A percentile compares a stretch with the other conserved stretches of the same genome.
Conservation (phyloP, 2,888 invertebrate species). For the Crematogaster levior region DNA sequence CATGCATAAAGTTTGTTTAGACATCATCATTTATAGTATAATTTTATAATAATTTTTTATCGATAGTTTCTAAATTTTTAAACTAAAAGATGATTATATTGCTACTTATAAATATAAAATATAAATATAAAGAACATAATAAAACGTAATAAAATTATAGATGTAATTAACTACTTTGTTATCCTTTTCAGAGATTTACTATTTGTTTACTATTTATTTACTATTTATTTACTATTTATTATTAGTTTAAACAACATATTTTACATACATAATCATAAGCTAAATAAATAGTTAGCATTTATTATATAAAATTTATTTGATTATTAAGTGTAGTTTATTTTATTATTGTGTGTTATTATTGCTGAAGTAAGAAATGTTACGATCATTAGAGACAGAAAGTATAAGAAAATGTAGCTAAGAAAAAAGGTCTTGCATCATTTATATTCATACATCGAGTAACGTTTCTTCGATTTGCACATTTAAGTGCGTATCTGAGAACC, state of each 20-base stretch:
- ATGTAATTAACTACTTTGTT: neutral
- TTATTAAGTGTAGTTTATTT: neutral
- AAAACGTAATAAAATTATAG: neutral
- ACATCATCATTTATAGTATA: too few species aligned
- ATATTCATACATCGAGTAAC: slow-evolving; percentile 14
- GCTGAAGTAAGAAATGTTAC: neutral
- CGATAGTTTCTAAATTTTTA: neutral
- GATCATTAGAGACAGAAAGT: neutral
- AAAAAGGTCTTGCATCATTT: neutral
- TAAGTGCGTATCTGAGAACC: neutral
- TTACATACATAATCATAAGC: too few species aligned
- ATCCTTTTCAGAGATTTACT: too few species aligned
- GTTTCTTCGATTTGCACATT: slow-evolving; percentile 30
- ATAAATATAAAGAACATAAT: too few species aligned
- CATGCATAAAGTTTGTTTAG: neutral
- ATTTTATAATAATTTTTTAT: neutral
- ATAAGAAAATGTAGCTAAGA: neutral
- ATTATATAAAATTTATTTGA: neutral
- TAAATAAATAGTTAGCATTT: neutral
- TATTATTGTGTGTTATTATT: too few species aligned
- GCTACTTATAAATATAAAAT: neutral
- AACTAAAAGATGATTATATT: neutral
- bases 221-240: neutral
- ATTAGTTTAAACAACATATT: neutral
- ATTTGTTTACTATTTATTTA: too few species aligned